These are phyloP conservation scores for Drosophila athabasca DNA, from an alignment of 1,140 invertebrate genomes.

Conservation along the genomic window DNA sequence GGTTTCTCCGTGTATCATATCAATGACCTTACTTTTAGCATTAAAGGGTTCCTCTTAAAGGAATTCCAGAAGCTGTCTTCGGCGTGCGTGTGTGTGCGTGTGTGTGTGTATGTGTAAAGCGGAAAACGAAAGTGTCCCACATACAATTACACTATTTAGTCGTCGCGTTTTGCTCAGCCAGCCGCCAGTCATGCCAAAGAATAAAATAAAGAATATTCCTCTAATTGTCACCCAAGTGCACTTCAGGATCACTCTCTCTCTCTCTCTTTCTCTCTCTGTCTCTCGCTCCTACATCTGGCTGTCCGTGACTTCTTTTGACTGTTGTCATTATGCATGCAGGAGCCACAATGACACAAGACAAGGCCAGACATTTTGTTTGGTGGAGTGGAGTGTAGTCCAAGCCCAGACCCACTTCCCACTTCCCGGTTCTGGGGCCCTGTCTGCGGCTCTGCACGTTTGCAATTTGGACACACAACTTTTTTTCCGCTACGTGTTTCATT, in stretches of 20 bases:
- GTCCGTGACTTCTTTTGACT: neutral
- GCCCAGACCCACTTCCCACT: neutral
- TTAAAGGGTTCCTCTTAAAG: no score
- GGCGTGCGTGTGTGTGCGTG: neutral
- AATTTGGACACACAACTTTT: conserved; percentile 67
- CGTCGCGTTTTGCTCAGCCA: conserved; percentile 36
- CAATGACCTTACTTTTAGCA: no score
- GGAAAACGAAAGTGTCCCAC: conserved; percentile 66
- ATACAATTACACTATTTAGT: conserved; percentile 71
- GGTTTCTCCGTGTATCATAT: no score
- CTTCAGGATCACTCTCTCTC: conserved; percentile 13
- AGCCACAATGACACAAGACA: conserved; percentile 65
- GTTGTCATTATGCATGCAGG: conserved; percentile 72
- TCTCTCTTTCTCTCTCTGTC: conserved; percentile 1
- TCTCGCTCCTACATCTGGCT: neutral
- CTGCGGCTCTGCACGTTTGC: conserved; percentile 44
- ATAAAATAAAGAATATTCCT: conserved; percentile 60
- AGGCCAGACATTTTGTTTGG: conserved; percentile 68
- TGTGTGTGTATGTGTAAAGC: neutral
- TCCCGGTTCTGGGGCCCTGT: neutral
- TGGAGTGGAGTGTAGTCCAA: neutral
- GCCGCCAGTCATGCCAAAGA: conserved; percentile 22
- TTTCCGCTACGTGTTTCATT: conserved; percentile 67
- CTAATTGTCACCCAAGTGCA: conserved; percentile 76
- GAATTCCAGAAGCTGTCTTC: no score